Evolutionary conservation across 2,113 vertebrate species (phyloP).

Genomic region (Dolichotis patagonum): DNA sequence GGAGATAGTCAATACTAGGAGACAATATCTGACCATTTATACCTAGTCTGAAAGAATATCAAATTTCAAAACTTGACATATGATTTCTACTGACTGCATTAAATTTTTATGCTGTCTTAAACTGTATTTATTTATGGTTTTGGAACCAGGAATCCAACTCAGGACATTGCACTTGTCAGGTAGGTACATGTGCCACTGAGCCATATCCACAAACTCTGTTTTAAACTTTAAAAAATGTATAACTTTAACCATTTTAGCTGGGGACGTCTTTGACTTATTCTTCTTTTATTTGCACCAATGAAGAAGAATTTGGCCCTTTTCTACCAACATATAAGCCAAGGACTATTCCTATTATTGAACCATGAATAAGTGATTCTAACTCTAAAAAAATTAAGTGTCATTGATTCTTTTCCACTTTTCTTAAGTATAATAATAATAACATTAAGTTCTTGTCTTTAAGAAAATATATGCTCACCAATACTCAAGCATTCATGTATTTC

Average conservation of each 20-base stretch:
- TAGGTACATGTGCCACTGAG: too few species aligned
- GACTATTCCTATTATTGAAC: neutral
- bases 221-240: neutral
- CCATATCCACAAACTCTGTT: too few species aligned
- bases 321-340: neutral
- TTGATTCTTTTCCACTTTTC: neutral
- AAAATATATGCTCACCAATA: neutral
- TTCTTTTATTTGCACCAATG: neutral
- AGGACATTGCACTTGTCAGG: too few species aligned
- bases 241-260: neutral
- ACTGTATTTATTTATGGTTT: too few species aligned
- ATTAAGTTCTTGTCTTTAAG: neutral
- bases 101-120: neutral
- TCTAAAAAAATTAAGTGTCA: neutral
- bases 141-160: too few species aligned
- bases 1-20: neutral
- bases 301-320: neutral
- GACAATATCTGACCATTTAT: neutral
- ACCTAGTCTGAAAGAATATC: neutral
- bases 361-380: neutral
- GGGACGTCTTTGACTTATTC: neutral
- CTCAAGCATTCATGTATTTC: neutral
- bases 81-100: neutral
- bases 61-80: neutral
- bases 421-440: neutral